A percentile compares a stretch with the other conserved stretches of the same genome.
Evolutionary conservation across 2,797 vertebrate species (phyloP).

Genomic region (Hybognathus amarus): DNA sequence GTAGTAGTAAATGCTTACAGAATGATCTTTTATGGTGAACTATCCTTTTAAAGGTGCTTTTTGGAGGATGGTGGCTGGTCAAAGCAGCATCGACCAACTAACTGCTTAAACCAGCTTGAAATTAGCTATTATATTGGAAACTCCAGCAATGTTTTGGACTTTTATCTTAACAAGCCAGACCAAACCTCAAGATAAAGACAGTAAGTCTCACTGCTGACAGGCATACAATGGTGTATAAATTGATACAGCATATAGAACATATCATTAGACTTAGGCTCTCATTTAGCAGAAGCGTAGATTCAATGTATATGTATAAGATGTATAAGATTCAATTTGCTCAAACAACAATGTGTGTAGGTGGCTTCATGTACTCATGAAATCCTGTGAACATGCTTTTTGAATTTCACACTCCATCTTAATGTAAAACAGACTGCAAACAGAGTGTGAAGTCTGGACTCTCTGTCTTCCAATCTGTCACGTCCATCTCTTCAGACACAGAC

Average conservation of each 20-base stretch:
- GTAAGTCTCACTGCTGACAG: neutral
- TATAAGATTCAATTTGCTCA: neutral
- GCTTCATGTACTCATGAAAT: neutral
- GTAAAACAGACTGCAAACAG: conserved; percentile 2
- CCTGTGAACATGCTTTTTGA: conserved; percentile 5
- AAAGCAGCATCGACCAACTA: neutral
- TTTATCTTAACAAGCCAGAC: neutral
- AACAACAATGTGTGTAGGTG: neutral
- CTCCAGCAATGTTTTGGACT: neutral
- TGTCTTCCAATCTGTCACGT: conserved; percentile 11
- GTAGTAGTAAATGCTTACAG: neutral
- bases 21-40: neutral
- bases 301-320: no score
- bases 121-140: neutral
- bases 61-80: neutral
- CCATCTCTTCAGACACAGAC: conserved; percentile 1
- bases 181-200: neutral
- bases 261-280: neutral
- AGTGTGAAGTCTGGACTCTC: conserved; percentile 26
- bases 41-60: neutral
- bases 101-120: neutral
- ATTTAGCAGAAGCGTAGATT: neutral
- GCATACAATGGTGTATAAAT: neutral
- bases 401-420: conserved; percentile 12
- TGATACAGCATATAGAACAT: neutral